Conservation (phyloP, 2,888 invertebrate genomes). For the Drosophila cognata region DNA sequence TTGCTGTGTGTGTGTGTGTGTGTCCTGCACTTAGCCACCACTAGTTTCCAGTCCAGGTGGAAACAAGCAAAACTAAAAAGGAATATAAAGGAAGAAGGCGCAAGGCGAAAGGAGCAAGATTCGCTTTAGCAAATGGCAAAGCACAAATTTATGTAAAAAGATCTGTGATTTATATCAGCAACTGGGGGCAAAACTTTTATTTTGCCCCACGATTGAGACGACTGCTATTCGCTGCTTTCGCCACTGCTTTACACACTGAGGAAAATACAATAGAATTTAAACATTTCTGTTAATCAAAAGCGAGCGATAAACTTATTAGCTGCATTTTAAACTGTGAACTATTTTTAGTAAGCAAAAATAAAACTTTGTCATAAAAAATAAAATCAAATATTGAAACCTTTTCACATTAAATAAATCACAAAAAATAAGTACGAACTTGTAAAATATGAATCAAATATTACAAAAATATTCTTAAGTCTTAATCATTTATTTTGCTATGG, state of each 20-base stretch:
- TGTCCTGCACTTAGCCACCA: conserved; percentile 67
- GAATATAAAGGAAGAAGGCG: conserved; percentile 6
- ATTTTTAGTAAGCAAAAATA: background rate
- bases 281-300: background rate
- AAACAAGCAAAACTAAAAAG: conserved; percentile 31
- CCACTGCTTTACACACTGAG: conserved; percentile 8
- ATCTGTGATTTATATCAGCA: conserved; percentile 83
- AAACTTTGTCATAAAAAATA: background rate
- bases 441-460: background rate
- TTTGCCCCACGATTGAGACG: conserved; percentile 60
- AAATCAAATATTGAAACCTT: background rate
- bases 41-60: conserved; percentile 51
- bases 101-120: conserved; percentile 38
- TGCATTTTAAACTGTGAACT: rapidly evolving
- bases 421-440: rapidly evolving
- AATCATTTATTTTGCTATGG: background rate
- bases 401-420: background rate
- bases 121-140: conserved; percentile 77
- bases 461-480: background rate
- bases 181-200: conserved; percentile 78
- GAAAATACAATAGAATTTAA: background rate
- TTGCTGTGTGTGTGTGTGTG: conserved; percentile 30
- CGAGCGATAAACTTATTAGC: background rate
- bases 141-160: conserved; percentile 85
- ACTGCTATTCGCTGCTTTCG: conserved; percentile 32